These are phyloP conservation scores for Pyrgilauda ruficollis DNA, from an alignment of 2,113 vertebrate genomes.

Conservation along the genomic window DNA sequence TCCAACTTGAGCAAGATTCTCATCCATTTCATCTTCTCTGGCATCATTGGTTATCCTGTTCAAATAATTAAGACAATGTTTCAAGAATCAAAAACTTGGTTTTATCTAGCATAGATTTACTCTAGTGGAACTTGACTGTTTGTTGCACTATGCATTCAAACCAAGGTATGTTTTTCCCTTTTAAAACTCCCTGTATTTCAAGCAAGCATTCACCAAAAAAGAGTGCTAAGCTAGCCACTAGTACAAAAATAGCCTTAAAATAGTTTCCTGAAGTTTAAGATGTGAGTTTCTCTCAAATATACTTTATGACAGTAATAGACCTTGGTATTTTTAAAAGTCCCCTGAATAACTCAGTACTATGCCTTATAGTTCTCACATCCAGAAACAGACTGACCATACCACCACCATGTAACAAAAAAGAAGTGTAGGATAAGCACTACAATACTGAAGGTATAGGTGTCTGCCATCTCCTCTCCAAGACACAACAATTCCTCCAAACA, in stretches of 20 bases:
- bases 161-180: background rate
- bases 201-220: background rate
- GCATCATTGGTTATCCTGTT: slow-evolving; percentile 91
- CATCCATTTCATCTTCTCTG: slow-evolving; percentile 97
- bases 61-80: background rate
- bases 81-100: background rate
- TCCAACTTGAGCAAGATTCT: slow-evolving; percentile 90
- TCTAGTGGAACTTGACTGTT: background rate
- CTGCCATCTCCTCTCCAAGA: background rate
- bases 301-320: background rate
- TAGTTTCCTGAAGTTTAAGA: background rate
- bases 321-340: background rate
- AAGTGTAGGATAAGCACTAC: background rate
- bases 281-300: background rate
- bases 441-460: background rate
- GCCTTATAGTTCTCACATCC: background rate
- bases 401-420: background rate
- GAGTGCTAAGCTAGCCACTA: background rate
- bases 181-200: background rate
- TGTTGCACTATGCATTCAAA: background rate
- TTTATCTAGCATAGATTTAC: background rate
- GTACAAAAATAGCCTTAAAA: background rate
- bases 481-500: background rate
- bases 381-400: background rate
- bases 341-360: background rate